A percentile compares a stretch with the other conserved stretches of the same genome.
Evolutionary conservation across 1,140 invertebrate genomes (phyloP).

Genomic region (Daktulosphaira vitifoliae): DNA sequence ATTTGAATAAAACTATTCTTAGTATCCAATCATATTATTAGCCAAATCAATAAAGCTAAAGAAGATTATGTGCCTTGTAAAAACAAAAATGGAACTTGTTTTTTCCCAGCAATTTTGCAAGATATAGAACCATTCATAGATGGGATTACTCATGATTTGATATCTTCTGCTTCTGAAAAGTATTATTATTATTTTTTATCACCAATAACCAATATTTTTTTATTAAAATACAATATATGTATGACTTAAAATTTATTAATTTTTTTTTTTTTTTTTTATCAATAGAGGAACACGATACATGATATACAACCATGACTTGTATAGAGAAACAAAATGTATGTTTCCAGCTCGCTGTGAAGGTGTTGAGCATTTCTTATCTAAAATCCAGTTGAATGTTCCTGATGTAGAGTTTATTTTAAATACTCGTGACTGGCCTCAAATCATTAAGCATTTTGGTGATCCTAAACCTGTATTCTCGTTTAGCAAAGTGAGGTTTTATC

Average conservation of each 20-base stretch:
- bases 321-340: constrained; percentile 74
- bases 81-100: constrained; percentile 45
- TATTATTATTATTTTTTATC: constrained; percentile 42
- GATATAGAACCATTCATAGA: constrained; percentile 63
- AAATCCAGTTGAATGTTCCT: constrained; percentile 55
- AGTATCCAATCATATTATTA: constrained; percentile 27
- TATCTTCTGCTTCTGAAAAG: constrained; percentile 52
- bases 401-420: constrained; percentile 86
- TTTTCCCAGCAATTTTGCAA: constrained; percentile 52
- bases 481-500: constrained; percentile 68
- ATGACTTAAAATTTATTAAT: too few relatives aligned
- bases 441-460: constrained; percentile 52
- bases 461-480: constrained; percentile 83
- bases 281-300: constrained; percentile 72
- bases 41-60: constrained; percentile 31
- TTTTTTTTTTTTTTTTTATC: constrained; percentile 38
- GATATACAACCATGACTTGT: constrained; percentile 70
- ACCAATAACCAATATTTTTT: constrained; percentile 8
- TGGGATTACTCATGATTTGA: constrained; percentile 57
- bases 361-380: constrained; percentile 78
- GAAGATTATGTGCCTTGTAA: constrained; percentile 37
- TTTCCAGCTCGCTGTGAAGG: constrained; percentile 86
- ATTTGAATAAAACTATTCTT: background rate
- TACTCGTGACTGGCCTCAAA: constrained; percentile 86
- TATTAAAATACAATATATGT: constrained; percentile 35